Evolutionary conservation across 2,888 invertebrate genomes (phyloP), one percentile per base, ranked within the genome.

Genomic region (Oxystoma pomonae): DNA sequence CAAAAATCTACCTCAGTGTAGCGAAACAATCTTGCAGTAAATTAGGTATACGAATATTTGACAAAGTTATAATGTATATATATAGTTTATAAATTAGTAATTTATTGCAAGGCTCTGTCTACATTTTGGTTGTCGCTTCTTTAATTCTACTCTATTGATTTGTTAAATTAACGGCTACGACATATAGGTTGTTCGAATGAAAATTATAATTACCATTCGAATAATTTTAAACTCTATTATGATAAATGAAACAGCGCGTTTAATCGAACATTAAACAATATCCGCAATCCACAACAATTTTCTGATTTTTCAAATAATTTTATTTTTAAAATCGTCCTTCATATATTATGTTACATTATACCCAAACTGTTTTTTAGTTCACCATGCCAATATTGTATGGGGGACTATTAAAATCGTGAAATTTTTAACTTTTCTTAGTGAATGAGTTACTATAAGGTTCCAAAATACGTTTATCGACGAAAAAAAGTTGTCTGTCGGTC

Each of bases 171-270:
- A 18, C 22, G 16, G 52, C 16, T 9, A 20, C 52, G 59, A 53
- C 53, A 59, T 53, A 52, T 59, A 21, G 53, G 22, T 51, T 52
- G 52, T 59, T 59, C 53, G 21, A 3, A 21, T 17, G 52, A 20
- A 53, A 59, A 59, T 21, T 16, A 21, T 59, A 59, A 59, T 59
- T 53, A 52, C 53, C n/a, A 21, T 59, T 59, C 21, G 53, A 59
- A 59, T 61, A 61, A 58, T 62, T 58, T 22, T 51, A 59, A 20
- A 59, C 61, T 62, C 65, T 68, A 22, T 35, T 35, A 35, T 35
- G 12, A 35, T 35, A 35, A 35, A 35, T 35, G 35, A 35, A 35
- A 35, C 3, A 35, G 35, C 35, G 35, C 12, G 3, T 35, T 7
- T 3, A 12, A 12, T 7, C 3, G 12, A 35, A 12, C 35, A 35